These are phyloP conservation scores for Gryllus longicercus DNA, from an alignment of 2,888 invertebrate species.

Conservation along the genomic window DNA sequence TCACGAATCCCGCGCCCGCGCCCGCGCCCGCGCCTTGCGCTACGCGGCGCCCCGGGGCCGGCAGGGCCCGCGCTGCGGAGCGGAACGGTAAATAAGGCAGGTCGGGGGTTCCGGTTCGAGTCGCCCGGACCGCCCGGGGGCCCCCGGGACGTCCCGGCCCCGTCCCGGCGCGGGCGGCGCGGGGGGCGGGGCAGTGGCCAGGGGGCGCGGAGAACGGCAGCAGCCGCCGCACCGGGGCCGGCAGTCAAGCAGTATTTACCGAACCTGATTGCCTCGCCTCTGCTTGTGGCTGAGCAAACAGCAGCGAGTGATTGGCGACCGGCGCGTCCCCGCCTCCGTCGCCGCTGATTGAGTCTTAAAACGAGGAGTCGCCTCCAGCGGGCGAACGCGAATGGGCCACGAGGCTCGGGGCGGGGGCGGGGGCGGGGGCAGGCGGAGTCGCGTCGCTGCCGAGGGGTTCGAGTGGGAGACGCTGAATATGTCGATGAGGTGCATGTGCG, in stretches of 20 bases:
- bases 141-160: neutral
- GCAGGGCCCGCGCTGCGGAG: neutral
- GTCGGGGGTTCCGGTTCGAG: neutral
- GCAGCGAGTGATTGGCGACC: constrained; percentile 6
- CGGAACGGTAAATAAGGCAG: constrained; percentile 9
- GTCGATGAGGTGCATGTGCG: no score
- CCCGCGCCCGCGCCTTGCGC: no score
- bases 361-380: neutral
- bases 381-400: no score
- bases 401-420: no score
- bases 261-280: neutral
- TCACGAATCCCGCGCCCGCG: no score
- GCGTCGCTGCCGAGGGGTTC: no score
- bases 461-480: no score
- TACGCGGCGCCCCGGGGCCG: no score
- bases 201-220: neutral
- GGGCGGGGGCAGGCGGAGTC: no score
- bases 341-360: neutral
- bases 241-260: constrained; percentile 10
- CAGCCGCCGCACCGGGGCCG: neutral
- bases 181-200: neutral
- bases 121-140: neutral
- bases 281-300: constrained; percentile 9
- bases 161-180: neutral
- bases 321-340: neutral